Base-by-base conservation (phyloP, 2,113 vertebrate species). In the Salvelinus alpinus region DNA sequence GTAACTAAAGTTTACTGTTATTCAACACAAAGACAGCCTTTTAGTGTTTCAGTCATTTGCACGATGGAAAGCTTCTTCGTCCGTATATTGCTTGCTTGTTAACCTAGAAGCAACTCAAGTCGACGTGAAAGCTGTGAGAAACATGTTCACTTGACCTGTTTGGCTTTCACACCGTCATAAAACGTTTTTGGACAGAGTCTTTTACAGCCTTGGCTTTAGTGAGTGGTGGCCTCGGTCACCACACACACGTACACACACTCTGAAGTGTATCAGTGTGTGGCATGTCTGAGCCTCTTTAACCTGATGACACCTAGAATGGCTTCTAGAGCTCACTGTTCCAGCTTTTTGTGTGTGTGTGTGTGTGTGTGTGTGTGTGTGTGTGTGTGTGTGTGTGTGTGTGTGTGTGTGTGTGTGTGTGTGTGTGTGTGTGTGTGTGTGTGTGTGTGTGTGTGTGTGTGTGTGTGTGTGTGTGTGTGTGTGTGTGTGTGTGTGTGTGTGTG, bases 271-370 rank as follows among this genome's bases (percentile, higher is more conserved):
- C 64, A 25, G n/a, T 60, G 77, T 80, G 67, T 70, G 59, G 60
- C 14, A 54, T 34, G 60, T 59, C 12, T 54, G 2, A 54, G 64
- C 74, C 16, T 34, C 24, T 38, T 82, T 79, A 80, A 81, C 70
- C 69, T 16, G 54, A 80, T 75, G 76, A 48, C 67, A 71, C 34
- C 22, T 25, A 57, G 16, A 14, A 57, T 6, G 38, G 22, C 66
- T 69, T 29, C 34, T 48, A 66, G 82, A 83, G 85, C 86, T 20
- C 74, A 70, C 71, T 44, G 38, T 44, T 11, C 38, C 9, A 44
- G 9, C 2, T 34, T 27, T 27, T 27, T 29, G 3, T 29, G 0
- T 29, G 29, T 29, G 3, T 29, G 29, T 29, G 3, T 29, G 29
- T 29, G 3, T 29, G 29, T 29, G 3, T 29, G 29, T 29, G 3